A percentile compares a stretch with the other conserved stretches of the same genome.
Conservation (phyloP, 2,113 vertebrate species). For the Prionailurus bengalensis region DNA sequence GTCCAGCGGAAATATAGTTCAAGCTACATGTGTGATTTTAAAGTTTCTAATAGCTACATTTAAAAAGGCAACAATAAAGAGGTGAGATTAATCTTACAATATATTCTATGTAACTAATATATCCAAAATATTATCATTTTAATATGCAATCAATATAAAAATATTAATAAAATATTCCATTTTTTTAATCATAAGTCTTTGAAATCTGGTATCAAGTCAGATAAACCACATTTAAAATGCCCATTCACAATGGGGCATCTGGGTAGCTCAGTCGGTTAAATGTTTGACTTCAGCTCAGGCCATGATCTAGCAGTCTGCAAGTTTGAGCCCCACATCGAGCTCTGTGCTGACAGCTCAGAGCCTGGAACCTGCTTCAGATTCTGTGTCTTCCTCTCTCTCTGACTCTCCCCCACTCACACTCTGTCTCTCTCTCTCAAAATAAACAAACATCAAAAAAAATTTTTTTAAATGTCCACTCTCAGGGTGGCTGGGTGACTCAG, state of each 20-base stretch:
- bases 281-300: no score
- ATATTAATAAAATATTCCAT: neutral
- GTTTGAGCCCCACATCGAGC: no score
- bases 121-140: conserved; percentile 5
- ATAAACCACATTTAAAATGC: neutral
- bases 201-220: neutral
- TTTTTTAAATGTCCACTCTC: no score
- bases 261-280: no score
- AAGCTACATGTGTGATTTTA: neutral
- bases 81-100: neutral
- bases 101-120: neutral
- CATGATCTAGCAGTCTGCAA: no score
- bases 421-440: no score
- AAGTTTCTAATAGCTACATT: neutral
- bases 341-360: no score
- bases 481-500: no score
- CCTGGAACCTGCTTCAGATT: no score
- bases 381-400: no score
- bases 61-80: neutral
- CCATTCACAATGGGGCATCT: neutral
- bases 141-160: neutral
- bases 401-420: no score
- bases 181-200: neutral
- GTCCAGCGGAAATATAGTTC: neutral
- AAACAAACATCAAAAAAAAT: no score